Evolutionary conservation across 2,113 vertebrate genomes (phyloP), one percentile per base, ranked within the genome.

Genomic region (Hylia prasina): DNA sequence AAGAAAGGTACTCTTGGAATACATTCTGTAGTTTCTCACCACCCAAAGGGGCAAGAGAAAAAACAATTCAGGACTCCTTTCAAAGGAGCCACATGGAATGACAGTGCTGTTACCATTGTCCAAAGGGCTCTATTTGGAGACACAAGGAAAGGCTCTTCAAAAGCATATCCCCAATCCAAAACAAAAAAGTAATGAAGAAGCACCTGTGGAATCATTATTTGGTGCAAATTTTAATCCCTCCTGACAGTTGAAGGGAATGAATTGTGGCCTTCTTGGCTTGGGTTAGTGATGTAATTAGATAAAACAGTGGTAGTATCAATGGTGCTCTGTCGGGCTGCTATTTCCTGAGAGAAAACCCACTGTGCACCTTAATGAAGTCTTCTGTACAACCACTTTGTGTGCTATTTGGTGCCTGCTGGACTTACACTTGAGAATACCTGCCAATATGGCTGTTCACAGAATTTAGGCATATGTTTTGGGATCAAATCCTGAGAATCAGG

Each of bases 281-380:
- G 19, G n/a, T 82, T 33, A 85, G 40, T 28, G 53, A 85, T 56
- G 88, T 60, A 95, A 95, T 96, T 95, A 85, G 69, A 79, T 75
- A 79, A 93, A 94, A 58, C 81, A 40, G 51, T 60, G 70, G 83
- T 66, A 42, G 25, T 15, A 56, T 53, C 78, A 91, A 51, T 7
- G 2, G 70, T 89, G 44, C 23, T 51, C 69, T 2, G 7, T 60
- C 87, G 64, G 69, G 48, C 33, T 89, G 81, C 78, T 53, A 40
- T 75, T 89, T 84, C 76, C 56, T 71, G 47, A 82, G 64, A 82
- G 65, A 82, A 92, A 90, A 76, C 48, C 78, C 82, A 73, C 83
- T 50, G 69, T 40, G 66, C 23, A 48, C 84, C 48, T 82, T 87
- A 89, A 91, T 51, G 70, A 94, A 82, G 35, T 56, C 78, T 71